Evolutionary conservation across 2,888 invertebrate genomes (phyloP), one percentile per base, ranked within the genome.

Genomic region (Panzeria rudis): DNA sequence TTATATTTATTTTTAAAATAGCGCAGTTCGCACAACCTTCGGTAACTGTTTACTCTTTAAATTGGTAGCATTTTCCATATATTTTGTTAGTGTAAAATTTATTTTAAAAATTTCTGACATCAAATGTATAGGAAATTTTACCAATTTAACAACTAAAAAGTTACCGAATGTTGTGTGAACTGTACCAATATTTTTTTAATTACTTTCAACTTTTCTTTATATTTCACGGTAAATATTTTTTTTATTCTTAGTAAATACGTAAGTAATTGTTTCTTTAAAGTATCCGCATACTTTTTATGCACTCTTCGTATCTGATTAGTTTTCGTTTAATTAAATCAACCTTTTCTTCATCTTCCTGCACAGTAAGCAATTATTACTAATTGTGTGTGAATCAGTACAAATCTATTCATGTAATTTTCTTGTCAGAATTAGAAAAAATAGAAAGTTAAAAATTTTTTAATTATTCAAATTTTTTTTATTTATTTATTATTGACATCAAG

Each of bases 361-460:
- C 23, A 59, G 54, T 8, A 25, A 35, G 56, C 54, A 62, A 56
- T 64, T 47, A 56, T 56, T 15, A 32, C 8, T 68, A 47, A 54
- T 71, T 82, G 56, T 47, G 7, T 66, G 44, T 47, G 47, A 56
- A 80, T 20, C 52, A 25, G 64, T 72, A 9, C 61, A 15, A 52
- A 41, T 44, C n/a, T 20, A 66, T 66, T 17, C 35, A 35, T 56
- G 29, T 29, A 41, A 9, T 77, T 47, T 6, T 44, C 32, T 56
- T 41, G 25, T 3, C 17, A 25, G 2, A 15, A 35, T 17, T 20
- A 41, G 32, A 17, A 44, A 52, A 72, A 62, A 75, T 56, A 62
- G 75, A 75, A 75, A 81, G 69, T 76, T 71, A 38, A 54, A 61
- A n/a, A 41, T 56, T 52, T 68, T 69, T 66, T 68, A 71, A 71